A percentile compares a stretch with the other conserved stretches of the same genome.
Evolutionary conservation across 2,797 vertebrate species (phyloP).

Genomic region (Mus spretus): DNA sequence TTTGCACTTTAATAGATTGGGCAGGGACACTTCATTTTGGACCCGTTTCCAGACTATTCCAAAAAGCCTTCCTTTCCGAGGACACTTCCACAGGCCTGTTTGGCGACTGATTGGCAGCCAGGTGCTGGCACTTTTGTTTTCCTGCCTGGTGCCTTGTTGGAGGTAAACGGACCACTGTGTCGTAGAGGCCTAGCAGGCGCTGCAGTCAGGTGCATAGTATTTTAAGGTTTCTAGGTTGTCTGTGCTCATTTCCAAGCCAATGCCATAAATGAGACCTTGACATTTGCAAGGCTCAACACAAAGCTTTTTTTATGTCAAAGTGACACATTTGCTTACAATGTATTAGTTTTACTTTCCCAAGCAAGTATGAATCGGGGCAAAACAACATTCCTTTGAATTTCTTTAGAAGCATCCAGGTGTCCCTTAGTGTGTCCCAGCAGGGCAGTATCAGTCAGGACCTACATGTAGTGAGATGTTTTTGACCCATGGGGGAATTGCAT

Average conservation of each 20-base stretch:
- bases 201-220: neutral
- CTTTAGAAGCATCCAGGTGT: neutral
- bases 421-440: neutral
- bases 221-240: neutral
- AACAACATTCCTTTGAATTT: neutral
- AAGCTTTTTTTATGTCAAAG: neutral
- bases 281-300: neutral
- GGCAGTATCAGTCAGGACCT: neutral
- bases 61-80: conserved; percentile 56
- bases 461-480: rapidly evolving
- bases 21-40: neutral
- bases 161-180: neutral
- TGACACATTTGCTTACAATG: neutral
- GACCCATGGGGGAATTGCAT: rapidly evolving
- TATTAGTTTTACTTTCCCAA: conserved; percentile 20
- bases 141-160: neutral
- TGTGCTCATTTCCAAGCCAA: neutral
- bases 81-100: neutral
- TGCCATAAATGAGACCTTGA: neutral
- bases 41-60: conserved; percentile 30
- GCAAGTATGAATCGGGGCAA: neutral
- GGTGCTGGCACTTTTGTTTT: neutral
- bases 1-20: conserved; percentile 81
- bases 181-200: neutral
- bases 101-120: conserved; percentile 24